These are phyloP conservation scores for Seladonia tumulorum DNA, from an alignment of 2,888 invertebrate species.

Conservation along the genomic window DNA sequence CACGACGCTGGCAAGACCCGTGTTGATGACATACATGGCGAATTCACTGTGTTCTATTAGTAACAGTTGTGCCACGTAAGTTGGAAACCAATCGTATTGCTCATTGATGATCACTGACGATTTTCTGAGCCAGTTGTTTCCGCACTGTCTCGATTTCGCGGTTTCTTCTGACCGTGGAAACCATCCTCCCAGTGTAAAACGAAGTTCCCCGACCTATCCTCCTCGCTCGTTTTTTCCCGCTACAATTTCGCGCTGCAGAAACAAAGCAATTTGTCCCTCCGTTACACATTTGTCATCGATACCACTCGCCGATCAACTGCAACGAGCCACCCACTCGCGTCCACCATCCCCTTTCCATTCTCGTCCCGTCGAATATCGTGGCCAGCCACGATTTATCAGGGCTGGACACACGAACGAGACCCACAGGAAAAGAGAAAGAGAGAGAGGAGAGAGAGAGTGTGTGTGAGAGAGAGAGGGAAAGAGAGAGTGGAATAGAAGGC, in stretches of 20 bases:
- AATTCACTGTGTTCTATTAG: background rate
- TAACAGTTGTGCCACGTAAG: background rate
- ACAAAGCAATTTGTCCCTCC: slow-evolving; percentile 34
- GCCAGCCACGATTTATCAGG: slow-evolving; percentile 48
- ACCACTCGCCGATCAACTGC: slow-evolving; percentile 35
- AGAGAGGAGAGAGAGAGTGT: background rate
- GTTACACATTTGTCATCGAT: slow-evolving; percentile 51
- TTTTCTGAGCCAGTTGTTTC: background rate
- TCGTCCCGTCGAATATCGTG: slow-evolving; percentile 38
- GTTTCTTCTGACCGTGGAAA: slow-evolving; percentile 10
- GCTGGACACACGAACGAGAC: background rate
- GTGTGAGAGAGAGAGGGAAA: background rate
- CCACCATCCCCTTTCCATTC: background rate
- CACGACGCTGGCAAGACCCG: too few species aligned
- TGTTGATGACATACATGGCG: too few species aligned
- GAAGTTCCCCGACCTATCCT: slow-evolving; percentile 1
- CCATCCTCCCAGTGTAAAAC: background rate
- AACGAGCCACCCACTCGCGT: slow-evolving; percentile 14
- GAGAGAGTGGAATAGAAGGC: background rate
- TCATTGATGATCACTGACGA: too few species aligned
- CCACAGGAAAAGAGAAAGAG: background rate
- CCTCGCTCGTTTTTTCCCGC: background rate
- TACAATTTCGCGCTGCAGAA: slow-evolving; percentile 4
- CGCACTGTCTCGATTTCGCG: background rate
- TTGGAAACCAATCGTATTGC: background rate